Conservation (phyloP, 2,797 vertebrate genomes). For the Odontamblyopus rebecca region DNA sequence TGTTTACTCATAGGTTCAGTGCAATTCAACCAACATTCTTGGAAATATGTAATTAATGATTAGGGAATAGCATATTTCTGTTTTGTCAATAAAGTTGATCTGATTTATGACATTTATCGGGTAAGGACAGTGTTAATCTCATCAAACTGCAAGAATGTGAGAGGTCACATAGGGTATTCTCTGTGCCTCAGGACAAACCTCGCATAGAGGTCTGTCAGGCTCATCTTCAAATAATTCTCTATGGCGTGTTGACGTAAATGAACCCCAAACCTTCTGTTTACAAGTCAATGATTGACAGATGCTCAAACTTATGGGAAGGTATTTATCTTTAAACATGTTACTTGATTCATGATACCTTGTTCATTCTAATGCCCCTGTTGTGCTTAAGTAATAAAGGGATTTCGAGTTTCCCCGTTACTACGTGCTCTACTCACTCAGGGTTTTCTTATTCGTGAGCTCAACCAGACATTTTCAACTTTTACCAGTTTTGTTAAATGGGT, state of each 20-base stretch:
- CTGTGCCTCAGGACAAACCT: background rate
- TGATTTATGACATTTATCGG: background rate
- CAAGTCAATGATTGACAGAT: conserved; percentile 49
- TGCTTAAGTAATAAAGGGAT: background rate
- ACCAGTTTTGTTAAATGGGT: conserved; percentile 35
- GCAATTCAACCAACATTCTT: background rate
- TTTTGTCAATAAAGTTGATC: background rate
- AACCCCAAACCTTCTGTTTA: background rate
- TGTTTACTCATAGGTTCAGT: conserved; percentile 2
- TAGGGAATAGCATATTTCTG: background rate
- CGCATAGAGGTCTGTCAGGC: background rate
- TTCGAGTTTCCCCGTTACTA: background rate
- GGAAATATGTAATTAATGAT: background rate
- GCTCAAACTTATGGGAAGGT: background rate
- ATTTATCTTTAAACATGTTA: background rate
- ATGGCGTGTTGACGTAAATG: background rate
- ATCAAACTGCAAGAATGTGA: background rate
- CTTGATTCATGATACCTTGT: background rate
- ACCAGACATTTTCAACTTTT: background rate
- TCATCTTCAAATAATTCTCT: conserved; percentile 2
- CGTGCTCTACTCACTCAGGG: background rate
- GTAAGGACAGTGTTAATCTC: background rate
- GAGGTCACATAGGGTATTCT: background rate
- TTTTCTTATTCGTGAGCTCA: background rate
- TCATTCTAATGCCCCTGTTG: background rate